Evolutionary conservation across 2,888 invertebrate species (phyloP), one percentile per base, ranked within the genome.

Genomic region (Lydus trimaculatus): DNA sequence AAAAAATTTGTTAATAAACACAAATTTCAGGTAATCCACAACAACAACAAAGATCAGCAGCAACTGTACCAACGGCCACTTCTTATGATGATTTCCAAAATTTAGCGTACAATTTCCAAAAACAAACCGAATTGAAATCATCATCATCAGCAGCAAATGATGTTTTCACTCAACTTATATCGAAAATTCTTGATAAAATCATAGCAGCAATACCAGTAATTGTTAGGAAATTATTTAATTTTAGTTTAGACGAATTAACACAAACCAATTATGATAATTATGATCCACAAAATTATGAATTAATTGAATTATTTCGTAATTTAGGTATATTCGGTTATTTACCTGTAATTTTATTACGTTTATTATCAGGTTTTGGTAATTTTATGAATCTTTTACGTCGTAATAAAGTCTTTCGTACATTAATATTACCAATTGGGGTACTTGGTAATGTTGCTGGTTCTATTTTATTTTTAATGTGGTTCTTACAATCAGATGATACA

Each of bases 381-480:
- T 81, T 84, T 64, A 58, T 85, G 4, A 78, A 74, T 62, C 73
- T 80, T 65, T 71, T 85, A 63, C 80, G 81, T 63, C 81, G 80
- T 70, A 83, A 81, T 68, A 80, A 75, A 62, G 83, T 85, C 70
- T 77, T 85, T 63, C 83, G 74, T 66, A 81, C 77, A 23, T 84
- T 85, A 70, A 70, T 85, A 48, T 66, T 85, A 15, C 85, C 85
- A 11, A 79, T 74, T 36, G 60, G 80, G 1, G 73, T 84, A 17
- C 63, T 83, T 28, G 63, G 77, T 9, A 43, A 79, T 9, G 80
- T 82, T 23, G 78, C 81, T 23, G 84, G 83, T 13, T 72, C 79
- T 6, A 74, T 84, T 65, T 71, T 84, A 31, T 84, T 85, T 74
- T 73, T 85, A 63, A 78, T 83, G 28, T 85, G 83, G 82, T 85